phyloP scores from a whole-genome alignment of 2,888 invertebrate genomes.

The Hoplodrina ambigua region DNA sequence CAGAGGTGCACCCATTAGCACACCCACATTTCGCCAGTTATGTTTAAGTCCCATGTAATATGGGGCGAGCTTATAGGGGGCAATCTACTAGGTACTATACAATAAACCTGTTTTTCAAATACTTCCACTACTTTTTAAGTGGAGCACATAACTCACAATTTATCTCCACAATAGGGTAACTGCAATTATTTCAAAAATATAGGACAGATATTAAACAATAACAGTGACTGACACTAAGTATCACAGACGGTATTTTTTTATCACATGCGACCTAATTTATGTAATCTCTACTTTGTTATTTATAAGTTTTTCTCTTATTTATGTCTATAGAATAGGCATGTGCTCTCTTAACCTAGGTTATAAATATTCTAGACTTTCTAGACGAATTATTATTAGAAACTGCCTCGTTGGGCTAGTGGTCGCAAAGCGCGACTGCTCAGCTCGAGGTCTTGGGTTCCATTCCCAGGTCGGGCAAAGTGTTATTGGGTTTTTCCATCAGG shows the following conservation, averaged over 20 bases:
- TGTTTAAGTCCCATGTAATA: too few species aligned
- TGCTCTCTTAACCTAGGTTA: constrained; percentile 19
- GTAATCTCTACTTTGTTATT: constrained; percentile 58
- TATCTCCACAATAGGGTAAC: constrained; percentile 57
- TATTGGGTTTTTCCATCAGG: too few species aligned
- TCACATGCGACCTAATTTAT: constrained; percentile 67
- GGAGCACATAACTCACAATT: constrained; percentile 56
- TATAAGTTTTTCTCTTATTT: constrained; percentile 34
- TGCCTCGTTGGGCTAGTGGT: too few species aligned
- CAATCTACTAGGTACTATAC: neutral
- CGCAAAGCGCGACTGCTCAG: too few species aligned
- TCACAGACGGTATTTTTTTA: constrained; percentile 54
- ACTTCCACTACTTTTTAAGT: constrained; percentile 30
- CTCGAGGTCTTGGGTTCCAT: too few species aligned
- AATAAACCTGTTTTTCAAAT: constrained; percentile 18
- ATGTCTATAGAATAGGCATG: constrained; percentile 13
- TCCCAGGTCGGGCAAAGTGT: too few species aligned
- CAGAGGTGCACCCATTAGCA: too few species aligned
- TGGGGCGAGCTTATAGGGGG: too few species aligned
- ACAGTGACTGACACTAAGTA: constrained; percentile 32
- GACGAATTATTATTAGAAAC: too few species aligned
- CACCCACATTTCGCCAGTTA: too few species aligned
- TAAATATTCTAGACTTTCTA: neutral
- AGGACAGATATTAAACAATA: constrained; percentile 54
- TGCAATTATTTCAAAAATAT: constrained; percentile 56